Evolutionary conservation across 1,140 invertebrate genomes (phyloP).

Genomic region (Diorhabda sublineata): DNA sequence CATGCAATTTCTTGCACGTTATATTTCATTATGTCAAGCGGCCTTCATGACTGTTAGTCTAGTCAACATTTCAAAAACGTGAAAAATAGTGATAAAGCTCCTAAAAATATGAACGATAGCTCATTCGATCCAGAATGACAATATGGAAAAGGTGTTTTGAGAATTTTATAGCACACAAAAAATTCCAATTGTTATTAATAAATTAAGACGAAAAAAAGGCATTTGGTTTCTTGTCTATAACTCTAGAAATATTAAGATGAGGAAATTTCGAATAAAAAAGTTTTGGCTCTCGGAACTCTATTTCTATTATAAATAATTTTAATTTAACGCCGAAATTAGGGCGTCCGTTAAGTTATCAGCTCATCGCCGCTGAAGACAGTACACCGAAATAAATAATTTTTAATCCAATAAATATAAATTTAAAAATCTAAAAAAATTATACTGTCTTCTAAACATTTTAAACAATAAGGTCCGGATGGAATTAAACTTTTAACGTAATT

Average conservation of each 20-base stretch:
- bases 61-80: neutral
- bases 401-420: neutral
- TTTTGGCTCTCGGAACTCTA: no score
- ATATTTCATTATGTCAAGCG: no score
- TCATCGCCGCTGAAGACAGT: neutral
- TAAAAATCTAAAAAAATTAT: neutral
- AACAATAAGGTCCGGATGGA: no score
- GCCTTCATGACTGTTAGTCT: no score
- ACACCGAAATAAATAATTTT: neutral
- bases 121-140: neutral
- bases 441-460: no score
- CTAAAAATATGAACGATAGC: no score
- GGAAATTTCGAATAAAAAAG: no score
- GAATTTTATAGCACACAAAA: constrained; percentile 3
- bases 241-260: neutral
- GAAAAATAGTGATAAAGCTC: no score
- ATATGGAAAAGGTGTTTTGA: neutral
- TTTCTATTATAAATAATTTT: neutral
- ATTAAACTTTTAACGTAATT: no score
- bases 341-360: neutral
- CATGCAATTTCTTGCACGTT: no score
- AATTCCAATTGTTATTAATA: constrained; percentile 1
- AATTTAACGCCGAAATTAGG: neutral
- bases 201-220: neutral
- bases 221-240: neutral